Conservation (phyloP, 1,140 invertebrate genomes). For the Bombyx mori region ASM3026992v2 NC_085113.1:3616501-3617000, state of each 20-base stretch:
- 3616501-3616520: too few relatives aligned
- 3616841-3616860: background rate
- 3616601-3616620: slow-evolving; percentile 41
- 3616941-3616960: slow-evolving; percentile 83
- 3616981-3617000: slow-evolving; percentile 82
- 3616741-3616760: slow-evolving; percentile 88
- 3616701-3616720: slow-evolving; percentile 82
- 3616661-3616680: slow-evolving; percentile 70
- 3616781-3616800: slow-evolving; percentile 80
- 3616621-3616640: slow-evolving; percentile 83
- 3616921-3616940: slow-evolving; percentile 85
- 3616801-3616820: slow-evolving; percentile 82
- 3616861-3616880: background rate
- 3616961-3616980: slow-evolving; percentile 80
- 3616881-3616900: background rate
- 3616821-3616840: background rate
- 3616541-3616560: too few relatives aligned
- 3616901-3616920: slow-evolving; percentile 75
- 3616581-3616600: background rate
- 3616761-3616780: slow-evolving; percentile 85
- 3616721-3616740: slow-evolving; percentile 82
- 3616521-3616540: too few relatives aligned
- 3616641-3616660: slow-evolving; percentile 84
- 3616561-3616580: background rate
- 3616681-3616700: slow-evolving; percentile 73